phyloP scores from a whole-genome alignment of 1,140 invertebrate species.

The Habropoda laboriosa region DNA sequence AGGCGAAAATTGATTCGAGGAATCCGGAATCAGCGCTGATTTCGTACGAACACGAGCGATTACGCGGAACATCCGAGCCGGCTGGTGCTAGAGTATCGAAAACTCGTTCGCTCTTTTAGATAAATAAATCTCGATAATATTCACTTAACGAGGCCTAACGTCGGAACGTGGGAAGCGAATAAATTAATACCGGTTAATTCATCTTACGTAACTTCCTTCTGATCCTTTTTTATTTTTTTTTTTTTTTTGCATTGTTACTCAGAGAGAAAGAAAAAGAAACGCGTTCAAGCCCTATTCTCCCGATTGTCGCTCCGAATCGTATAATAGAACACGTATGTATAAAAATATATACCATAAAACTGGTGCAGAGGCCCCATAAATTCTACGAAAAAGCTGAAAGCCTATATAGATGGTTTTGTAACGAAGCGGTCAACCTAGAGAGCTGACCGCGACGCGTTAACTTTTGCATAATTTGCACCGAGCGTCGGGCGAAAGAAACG shows the following conservation, averaged over 20 bases:
- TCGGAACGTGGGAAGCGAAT: neutral
- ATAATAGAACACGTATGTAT: too few species aligned
- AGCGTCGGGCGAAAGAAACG: conserved; percentile 12
- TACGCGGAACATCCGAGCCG: neutral
- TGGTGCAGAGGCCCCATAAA: neutral
- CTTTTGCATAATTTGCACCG: conserved; percentile 39
- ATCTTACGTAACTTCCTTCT: neutral
- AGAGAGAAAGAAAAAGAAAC: neutral
- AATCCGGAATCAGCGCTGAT: neutral
- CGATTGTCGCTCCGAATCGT: conserved; percentile 8
- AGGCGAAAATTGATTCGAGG: conserved; percentile 37
- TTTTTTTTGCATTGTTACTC: neutral
- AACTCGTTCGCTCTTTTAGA: neutral
- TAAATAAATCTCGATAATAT: neutral
- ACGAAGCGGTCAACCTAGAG: conserved; percentile 37
- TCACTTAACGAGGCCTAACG: neutral
- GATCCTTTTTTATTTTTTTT: neutral
- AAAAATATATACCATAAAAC: too few species aligned
- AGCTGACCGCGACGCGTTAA: conserved; percentile 45
- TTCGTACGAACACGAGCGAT: neutral
- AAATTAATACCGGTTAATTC: neutral
- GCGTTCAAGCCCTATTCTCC: conserved; percentile 7
- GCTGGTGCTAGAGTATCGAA: too few species aligned
- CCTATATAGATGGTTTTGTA: conserved; percentile 16
- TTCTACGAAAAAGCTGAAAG: neutral